These are phyloP conservation scores for Drosophila pseudoananassae DNA, from an alignment of 1,140 invertebrate genomes.

Conservation along the genomic window DNA sequence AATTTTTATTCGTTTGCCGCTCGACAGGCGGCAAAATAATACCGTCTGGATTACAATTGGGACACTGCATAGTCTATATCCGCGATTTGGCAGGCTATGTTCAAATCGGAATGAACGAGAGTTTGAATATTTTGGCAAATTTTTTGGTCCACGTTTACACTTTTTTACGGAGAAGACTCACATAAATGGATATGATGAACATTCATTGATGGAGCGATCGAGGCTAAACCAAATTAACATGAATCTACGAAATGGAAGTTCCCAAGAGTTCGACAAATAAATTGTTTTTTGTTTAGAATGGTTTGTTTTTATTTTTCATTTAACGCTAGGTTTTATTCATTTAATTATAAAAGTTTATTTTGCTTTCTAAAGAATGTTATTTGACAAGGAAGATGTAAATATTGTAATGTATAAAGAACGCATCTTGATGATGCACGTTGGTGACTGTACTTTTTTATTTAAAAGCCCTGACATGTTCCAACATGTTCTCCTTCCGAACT, in stretches of 20 bases:
- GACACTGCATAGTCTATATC: background rate
- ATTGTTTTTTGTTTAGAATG: background rate
- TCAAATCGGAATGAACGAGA: no score
- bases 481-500: no score
- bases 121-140: background rate
- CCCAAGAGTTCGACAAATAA: background rate
- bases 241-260: background rate
- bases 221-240: background rate
- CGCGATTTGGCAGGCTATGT: background rate
- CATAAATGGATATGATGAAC: background rate
- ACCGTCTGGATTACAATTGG: background rate
- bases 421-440: no score
- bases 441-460: no score
- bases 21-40: background rate
- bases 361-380: no score
- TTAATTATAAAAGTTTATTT: no score
- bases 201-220: background rate
- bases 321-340: no score
- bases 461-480: no score
- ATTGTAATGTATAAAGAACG: no score
- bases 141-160: conserved; percentile 1
- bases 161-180: conserved; percentile 3
- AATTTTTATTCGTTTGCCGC: background rate
- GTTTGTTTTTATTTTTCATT: background rate
- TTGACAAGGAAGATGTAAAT: no score